These are phyloP conservation scores for Pteropus rufus DNA, from an alignment of 2,797 vertebrate species.

Conservation along the genomic window DNA sequence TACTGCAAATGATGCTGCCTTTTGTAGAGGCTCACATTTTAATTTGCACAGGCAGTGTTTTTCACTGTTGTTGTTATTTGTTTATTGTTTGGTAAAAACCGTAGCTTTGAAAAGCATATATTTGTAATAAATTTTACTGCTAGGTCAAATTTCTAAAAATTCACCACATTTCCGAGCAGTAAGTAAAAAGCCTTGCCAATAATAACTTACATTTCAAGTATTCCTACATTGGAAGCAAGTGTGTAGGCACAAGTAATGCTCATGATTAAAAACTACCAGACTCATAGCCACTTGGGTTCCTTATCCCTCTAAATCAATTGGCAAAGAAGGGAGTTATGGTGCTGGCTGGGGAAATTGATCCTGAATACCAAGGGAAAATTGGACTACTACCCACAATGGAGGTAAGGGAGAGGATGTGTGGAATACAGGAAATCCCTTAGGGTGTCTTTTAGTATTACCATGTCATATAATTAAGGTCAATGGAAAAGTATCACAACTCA, in stretches of 20 bases:
- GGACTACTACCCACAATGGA: not conserved
- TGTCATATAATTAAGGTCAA: not conserved
- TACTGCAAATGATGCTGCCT: not conserved
- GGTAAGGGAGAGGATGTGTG: not conserved
- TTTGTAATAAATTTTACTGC: not conserved
- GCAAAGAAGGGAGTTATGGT: not conserved
- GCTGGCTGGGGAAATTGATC: not conserved
- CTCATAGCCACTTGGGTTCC: not conserved
- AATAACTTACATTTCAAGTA: not conserved
- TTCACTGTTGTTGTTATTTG: not conserved
- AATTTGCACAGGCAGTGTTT: not conserved
- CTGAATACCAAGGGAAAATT: not conserved
- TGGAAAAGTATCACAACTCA: not conserved
- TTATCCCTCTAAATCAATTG: not conserved
- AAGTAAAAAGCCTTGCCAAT: not conserved
- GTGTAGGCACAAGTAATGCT: not conserved
- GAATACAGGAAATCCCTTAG: not conserved
- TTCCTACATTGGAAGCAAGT: not conserved
- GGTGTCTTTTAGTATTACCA: not conserved
- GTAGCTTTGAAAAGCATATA: not conserved
- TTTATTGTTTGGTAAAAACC: not conserved
- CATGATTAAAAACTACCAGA: not conserved
- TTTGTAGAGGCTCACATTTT: not conserved
- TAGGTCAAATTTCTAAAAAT: not conserved
- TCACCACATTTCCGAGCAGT: not conserved